Percentiles rank a stretch among this genome's conserved stretches.
phyloP scores from a whole-genome alignment of 2,113 vertebrate species.

The Hiodon tergisus region DNA sequence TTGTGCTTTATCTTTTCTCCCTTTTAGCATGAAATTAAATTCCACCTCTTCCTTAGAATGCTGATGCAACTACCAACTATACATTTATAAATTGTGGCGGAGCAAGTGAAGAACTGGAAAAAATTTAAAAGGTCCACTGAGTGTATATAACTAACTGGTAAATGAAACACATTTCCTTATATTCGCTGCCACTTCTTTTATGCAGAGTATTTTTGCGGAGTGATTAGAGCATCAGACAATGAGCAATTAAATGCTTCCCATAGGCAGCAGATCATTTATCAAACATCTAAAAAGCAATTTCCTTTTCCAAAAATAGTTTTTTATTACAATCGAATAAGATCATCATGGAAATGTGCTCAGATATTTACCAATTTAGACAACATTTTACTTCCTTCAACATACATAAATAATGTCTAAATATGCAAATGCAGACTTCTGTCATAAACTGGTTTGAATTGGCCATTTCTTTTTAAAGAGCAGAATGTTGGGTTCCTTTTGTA shows the following conservation, averaged over 20 bases:
- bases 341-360: background rate
- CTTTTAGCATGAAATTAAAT: too few species aligned
- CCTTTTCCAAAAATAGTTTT: background rate
- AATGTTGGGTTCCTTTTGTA: constrained; percentile 39
- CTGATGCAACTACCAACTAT: too few species aligned
- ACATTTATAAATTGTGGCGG: too few species aligned
- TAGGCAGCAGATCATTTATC: background rate
- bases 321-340: background rate
- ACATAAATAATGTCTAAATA: background rate
- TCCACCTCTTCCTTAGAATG: too few species aligned
- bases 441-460: background rate
- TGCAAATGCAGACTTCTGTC: background rate
- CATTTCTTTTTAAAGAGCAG: constrained; percentile 20
- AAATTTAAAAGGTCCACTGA: too few species aligned
- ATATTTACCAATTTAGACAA: background rate
- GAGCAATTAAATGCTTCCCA: background rate
- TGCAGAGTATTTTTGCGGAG: background rate
- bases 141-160: too few species aligned
- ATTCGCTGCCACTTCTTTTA: too few species aligned
- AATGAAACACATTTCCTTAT: too few species aligned
- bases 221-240: background rate
- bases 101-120: too few species aligned
- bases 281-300: background rate
- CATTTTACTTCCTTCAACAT: background rate
- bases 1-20: too few species aligned